phyloP scores from a whole-genome alignment of 2,797 vertebrate genomes.

The Phaenicophaeus curvirostris region DNA sequence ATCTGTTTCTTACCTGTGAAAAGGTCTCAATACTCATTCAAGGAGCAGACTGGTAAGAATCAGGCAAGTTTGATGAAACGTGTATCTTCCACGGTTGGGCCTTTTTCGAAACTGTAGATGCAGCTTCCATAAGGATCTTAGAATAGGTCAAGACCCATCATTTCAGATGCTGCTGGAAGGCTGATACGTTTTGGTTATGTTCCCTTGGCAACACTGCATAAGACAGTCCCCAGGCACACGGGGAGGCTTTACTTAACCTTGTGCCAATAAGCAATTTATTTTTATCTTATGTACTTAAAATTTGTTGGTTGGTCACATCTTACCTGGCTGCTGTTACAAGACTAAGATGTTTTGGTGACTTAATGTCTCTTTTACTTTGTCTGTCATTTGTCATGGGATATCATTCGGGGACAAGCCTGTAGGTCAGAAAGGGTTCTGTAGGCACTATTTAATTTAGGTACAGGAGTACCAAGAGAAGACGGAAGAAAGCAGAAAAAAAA shows the following conservation, averaged over 20 bases:
- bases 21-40: not conserved
- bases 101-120: not conserved
- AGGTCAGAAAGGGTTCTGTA: not conserved
- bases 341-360: not conserved
- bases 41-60: not conserved
- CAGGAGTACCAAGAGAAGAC: not conserved
- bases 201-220: not conserved
- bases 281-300: not conserved
- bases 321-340: not conserved
- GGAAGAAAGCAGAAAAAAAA: not conserved
- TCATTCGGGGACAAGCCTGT: not conserved
- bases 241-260: not conserved
- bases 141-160: not conserved
- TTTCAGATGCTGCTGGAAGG: not conserved
- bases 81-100: accelerated
- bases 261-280: not conserved
- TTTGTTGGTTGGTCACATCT: not conserved
- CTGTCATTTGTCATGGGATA: not conserved
- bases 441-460: not conserved
- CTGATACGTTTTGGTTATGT: not conserved
- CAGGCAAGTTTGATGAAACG: not conserved
- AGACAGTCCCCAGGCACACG: not conserved
- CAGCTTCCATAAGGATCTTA: not conserved
- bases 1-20: accelerated
- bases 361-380: not conserved